A percentile compares a stretch with the other conserved stretches of the same genome.
These are phyloP conservation scores for Heliconius erato DNA, from an alignment of 2,888 invertebrate genomes.

Conservation along the genomic window DNA sequence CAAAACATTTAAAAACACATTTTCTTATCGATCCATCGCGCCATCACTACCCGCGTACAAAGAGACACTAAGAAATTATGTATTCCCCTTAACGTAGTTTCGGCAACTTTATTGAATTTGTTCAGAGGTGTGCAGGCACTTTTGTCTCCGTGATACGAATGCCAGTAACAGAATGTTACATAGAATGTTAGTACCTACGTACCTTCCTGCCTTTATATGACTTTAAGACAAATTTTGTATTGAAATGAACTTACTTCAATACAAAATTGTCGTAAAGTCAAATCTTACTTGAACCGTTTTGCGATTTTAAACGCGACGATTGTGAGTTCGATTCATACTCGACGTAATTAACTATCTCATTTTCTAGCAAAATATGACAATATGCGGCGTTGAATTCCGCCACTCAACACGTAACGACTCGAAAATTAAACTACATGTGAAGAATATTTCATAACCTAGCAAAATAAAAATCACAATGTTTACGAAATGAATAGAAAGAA, in stretches of 20 bases:
- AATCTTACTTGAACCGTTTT: too few relatives aligned
- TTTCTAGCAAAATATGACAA: not conserved
- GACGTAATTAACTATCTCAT: too few relatives aligned
- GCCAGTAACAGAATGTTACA: conserved; percentile 50
- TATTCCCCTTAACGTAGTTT: conserved; percentile 84
- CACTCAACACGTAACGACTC: too few relatives aligned
- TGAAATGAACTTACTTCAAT: not conserved
- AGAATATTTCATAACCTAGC: too few relatives aligned
- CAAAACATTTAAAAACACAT: too few relatives aligned
- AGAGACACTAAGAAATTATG: conserved; percentile 86
- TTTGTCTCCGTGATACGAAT: conserved; percentile 82
- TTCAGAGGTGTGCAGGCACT: conserved; percentile 79
- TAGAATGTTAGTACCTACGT: conserved; percentile 10
- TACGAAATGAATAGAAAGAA: too few relatives aligned
- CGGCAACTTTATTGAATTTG: conserved; percentile 85
- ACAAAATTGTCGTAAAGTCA: not conserved
- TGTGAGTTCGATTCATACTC: too few relatives aligned
- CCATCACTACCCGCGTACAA: conserved; percentile 74
- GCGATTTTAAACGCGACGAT: too few relatives aligned
- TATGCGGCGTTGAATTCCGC: not conserved
- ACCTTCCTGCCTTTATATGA: conserved; percentile 45
- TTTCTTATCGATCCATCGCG: conserved; percentile 35
- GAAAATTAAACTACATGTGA: too few relatives aligned
- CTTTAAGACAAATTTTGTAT: conserved; percentile 39
- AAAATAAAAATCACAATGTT: too few relatives aligned